Conservation (phyloP, 1,140 invertebrate species). For the Pygmarrhopalites habei region DNA sequence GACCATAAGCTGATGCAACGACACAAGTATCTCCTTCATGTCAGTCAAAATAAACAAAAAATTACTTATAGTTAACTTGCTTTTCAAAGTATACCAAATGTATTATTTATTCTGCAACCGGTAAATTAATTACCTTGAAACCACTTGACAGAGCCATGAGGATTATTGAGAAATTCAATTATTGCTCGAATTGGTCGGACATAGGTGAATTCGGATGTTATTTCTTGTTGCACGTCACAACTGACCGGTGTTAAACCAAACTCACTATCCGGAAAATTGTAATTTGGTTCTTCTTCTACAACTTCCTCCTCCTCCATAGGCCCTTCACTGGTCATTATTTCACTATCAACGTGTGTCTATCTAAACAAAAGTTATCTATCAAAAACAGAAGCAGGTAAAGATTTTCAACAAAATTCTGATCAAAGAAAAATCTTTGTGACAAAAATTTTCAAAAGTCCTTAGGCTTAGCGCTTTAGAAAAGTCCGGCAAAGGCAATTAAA, state of each 20-base stretch:
- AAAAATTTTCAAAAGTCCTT: too few species aligned
- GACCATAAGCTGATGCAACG: slow-evolving; percentile 29
- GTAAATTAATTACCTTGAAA: slow-evolving; percentile 26
- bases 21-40: slow-evolving; percentile 31
- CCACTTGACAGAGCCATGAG: slow-evolving; percentile 31
- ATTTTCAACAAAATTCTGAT: too few species aligned
- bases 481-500: too few species aligned
- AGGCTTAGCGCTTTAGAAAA: too few species aligned
- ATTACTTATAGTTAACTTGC: not conserved
- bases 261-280: not conserved
- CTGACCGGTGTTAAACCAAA: not conserved
- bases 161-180: slow-evolving; percentile 21
- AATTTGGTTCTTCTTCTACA: slow-evolving; percentile 5
- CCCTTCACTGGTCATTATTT: not conserved
- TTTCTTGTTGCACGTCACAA: not conserved
- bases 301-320: slow-evolving; percentile 4
- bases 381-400: too few species aligned
- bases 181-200: slow-evolving; percentile 27
- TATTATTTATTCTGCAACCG: too few species aligned
- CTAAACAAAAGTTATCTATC: too few species aligned
- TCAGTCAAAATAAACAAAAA: not conserved
- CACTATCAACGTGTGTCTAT: not conserved
- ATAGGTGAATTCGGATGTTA: slow-evolving; percentile 1
- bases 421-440: too few species aligned
- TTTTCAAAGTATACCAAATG: too few species aligned